These are phyloP conservation scores for Tyto alba DNA, from an alignment of 2,113 vertebrate genomes.

Conservation along the genomic window DNA sequence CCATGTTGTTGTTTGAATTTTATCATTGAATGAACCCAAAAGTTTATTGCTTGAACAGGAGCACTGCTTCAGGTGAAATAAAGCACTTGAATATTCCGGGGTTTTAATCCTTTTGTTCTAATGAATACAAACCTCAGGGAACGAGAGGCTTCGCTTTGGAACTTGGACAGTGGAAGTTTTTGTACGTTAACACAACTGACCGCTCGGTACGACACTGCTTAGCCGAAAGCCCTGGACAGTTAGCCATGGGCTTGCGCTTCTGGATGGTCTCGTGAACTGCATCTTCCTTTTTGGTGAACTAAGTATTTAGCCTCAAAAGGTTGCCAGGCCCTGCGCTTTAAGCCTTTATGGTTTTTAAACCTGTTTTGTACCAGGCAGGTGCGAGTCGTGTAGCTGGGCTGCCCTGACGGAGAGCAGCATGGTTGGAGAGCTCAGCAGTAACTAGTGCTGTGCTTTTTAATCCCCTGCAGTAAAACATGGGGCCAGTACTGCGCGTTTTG, in stretches of 20 bases:
- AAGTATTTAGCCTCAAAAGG: background rate
- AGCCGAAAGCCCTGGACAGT: background rate
- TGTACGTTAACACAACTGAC: background rate
- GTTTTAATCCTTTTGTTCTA: background rate
- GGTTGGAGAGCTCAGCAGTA: background rate
- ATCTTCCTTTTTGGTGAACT: background rate
- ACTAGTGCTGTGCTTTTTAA: accelerated
- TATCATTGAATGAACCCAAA: background rate
- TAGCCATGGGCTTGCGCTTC: background rate
- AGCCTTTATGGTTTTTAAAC: background rate
- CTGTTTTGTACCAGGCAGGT: background rate
- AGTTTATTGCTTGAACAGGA: background rate
- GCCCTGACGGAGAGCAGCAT: background rate
- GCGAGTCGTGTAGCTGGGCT: accelerated
- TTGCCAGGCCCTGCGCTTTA: background rate
- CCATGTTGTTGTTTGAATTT: background rate
- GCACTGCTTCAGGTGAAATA: background rate
- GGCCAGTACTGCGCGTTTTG: too few relatives aligned
- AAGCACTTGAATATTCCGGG: background rate
- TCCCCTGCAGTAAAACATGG: background rate
- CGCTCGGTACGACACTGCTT: accelerated
- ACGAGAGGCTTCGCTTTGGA: background rate
- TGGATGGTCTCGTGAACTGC: accelerated
- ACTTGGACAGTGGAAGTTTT: background rate
- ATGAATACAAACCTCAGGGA: background rate